These are phyloP conservation scores for Tribolium freemani DNA, from an alignment of 2,888 invertebrate species.

Conservation along the genomic window DNA sequence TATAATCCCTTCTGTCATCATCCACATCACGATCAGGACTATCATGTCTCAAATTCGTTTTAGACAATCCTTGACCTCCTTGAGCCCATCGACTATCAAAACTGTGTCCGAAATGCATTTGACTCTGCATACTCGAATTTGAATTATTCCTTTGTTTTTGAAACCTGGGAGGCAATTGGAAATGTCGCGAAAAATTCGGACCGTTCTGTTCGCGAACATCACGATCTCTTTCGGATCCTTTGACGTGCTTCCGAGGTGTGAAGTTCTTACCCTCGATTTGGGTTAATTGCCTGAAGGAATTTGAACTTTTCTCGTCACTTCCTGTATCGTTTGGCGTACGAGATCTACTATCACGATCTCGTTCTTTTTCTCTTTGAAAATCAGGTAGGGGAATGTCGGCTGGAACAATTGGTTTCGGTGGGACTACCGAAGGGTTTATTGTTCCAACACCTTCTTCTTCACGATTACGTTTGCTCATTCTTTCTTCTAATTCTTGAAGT, in stretches of 20 bases:
- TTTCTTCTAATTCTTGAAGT: slow-evolving; percentile 78
- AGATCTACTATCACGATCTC: slow-evolving; percentile 51
- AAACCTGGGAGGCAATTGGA: slow-evolving; percentile 90
- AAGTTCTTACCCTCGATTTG: slow-evolving; percentile 66
- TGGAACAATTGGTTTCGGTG: slow-evolving; percentile 66
- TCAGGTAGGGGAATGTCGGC: slow-evolving; percentile 70
- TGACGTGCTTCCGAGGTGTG: slow-evolving; percentile 52
- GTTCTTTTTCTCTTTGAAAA: slow-evolving; percentile 69
- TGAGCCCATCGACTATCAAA: slow-evolving; percentile 52
- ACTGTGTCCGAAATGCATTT: slow-evolving; percentile 47
- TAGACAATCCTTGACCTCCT: slow-evolving; percentile 41
- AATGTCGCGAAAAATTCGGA: slow-evolving; percentile 79
- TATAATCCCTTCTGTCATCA: slow-evolving; percentile 61
- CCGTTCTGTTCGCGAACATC: slow-evolving; percentile 70
- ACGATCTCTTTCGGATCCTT: slow-evolving; percentile 57
- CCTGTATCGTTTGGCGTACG: slow-evolving; percentile 54
- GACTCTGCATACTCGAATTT: slow-evolving; percentile 59
- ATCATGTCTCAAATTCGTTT: slow-evolving; percentile 46
- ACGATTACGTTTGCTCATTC: slow-evolving; percentile 73
- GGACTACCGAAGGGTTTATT: slow-evolving; percentile 65
- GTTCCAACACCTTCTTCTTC: slow-evolving; percentile 68
- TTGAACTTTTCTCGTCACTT: slow-evolving; percentile 51
- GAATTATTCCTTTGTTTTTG: slow-evolving; percentile 78
- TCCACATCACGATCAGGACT: slow-evolving; percentile 56
- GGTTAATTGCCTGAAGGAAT: slow-evolving; percentile 63